Evolutionary conservation across 2,888 invertebrate genomes (phyloP).

Genomic region (Conus canariensis): DNA sequence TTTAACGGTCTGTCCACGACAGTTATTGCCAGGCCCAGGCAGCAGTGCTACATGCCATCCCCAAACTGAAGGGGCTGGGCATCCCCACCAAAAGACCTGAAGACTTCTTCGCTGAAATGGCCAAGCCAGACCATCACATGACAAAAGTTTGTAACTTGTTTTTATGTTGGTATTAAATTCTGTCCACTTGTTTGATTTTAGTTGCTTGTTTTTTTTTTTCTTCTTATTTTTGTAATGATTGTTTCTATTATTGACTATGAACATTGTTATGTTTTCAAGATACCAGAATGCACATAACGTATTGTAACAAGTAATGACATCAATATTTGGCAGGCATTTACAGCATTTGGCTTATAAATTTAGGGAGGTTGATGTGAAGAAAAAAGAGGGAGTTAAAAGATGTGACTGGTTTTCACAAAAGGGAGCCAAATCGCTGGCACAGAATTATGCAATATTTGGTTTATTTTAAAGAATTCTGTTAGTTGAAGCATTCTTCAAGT

Average conservation of each 20-base stretch:
- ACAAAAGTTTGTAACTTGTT: conserved; percentile 84
- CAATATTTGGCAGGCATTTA: too few species aligned
- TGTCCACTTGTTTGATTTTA: neutral
- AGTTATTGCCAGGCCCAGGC: conserved; percentile 83
- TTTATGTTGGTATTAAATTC: neutral
- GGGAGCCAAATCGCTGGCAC: too few species aligned
- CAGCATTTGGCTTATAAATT: too few species aligned
- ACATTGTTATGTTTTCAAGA: neutral
- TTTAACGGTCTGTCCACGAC: neutral
- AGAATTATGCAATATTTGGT: too few species aligned
- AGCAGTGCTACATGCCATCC: conserved; percentile 90
- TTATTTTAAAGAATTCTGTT: too few species aligned
- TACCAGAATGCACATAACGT: neutral
- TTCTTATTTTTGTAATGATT: too few species aligned
- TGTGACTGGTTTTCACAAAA: too few species aligned
- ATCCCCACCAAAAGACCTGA: conserved; percentile 92
- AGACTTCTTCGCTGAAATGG: conserved; percentile 99
- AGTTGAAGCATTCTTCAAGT: too few species aligned
- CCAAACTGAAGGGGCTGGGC: conserved; percentile 86
- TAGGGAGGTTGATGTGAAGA: too few species aligned
- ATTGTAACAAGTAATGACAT: neutral
- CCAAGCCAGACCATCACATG: conserved; percentile 98
- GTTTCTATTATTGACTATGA: too few species aligned
- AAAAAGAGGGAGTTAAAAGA: too few species aligned
- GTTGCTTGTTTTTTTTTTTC: neutral